Evolutionary conservation across 1,140 invertebrate genomes (phyloP).

Genomic region (Epicauta chinensis): DNA sequence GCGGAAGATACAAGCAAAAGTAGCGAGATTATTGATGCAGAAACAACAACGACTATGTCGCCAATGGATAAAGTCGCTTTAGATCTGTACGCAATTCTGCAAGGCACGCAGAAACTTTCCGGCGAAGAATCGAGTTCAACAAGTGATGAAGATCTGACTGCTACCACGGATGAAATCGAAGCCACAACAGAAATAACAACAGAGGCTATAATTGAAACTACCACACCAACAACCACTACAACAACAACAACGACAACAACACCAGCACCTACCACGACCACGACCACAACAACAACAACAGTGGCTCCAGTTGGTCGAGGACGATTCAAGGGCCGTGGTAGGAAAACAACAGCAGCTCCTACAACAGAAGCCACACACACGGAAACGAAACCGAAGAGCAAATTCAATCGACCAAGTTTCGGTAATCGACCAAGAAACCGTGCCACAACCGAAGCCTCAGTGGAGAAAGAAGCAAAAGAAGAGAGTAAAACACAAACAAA

Average conservation of each 20-base stretch:
- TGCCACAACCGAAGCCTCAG: constrained; percentile 32
- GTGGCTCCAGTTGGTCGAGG: constrained; percentile 37
- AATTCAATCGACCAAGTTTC: constrained; percentile 36
- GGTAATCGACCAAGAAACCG: constrained; percentile 23
- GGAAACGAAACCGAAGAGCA: constrained; percentile 30
- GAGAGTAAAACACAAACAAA: constrained; percentile 43
- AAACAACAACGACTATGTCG: constrained; percentile 54
- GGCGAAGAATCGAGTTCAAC: constrained; percentile 44
- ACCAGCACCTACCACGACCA: constrained; percentile 46
- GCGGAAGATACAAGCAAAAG: background rate
- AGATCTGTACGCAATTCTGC: constrained; percentile 69
- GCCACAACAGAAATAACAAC: constrained; percentile 26
- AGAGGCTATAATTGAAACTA: constrained; percentile 36
- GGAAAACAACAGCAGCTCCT: constrained; percentile 35
- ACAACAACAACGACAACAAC: constrained; percentile 52
- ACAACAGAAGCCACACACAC: constrained; percentile 39
- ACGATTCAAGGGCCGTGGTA: constrained; percentile 35
- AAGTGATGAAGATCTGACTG: constrained; percentile 10
- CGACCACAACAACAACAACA: constrained; percentile 45
- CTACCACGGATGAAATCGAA: constrained; percentile 17
- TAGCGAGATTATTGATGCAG: constrained; percentile 6
- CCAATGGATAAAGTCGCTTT: constrained; percentile 74
- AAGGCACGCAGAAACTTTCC: constrained; percentile 66
- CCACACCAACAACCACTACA: constrained; percentile 52
- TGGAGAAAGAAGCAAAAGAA: constrained; percentile 40